These are phyloP conservation scores for Rhagonycha lutea DNA, from an alignment of 2,888 invertebrate species.

Conservation along the genomic window DNA sequence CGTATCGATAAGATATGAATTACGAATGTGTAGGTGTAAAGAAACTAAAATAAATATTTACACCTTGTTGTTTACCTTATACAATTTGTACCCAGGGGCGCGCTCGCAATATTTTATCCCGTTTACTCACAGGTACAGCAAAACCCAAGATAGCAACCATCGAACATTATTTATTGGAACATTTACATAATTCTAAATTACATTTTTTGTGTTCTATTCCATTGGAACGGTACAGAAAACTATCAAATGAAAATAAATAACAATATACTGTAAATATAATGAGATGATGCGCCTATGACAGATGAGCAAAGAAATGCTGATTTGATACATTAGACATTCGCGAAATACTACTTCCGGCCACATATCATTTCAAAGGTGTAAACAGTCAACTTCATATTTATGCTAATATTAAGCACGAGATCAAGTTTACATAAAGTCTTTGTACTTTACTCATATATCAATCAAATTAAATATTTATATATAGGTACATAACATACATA, in stretches of 20 bases:
- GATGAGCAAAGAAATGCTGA: background rate
- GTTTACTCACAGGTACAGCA: background rate
- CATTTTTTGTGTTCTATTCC: background rate
- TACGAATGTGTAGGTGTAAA: slow-evolving; percentile 20
- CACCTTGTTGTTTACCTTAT: slow-evolving; percentile 19
- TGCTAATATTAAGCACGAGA: slow-evolving; percentile 34
- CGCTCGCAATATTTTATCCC: background rate
- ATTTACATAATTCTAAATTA: background rate
- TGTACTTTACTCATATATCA: slow-evolving; percentile 18
- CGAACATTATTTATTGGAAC: background rate
- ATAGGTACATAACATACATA: background rate
- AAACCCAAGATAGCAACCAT: background rate
- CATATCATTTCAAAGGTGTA: slow-evolving; percentile 21
- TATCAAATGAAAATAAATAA: background rate
- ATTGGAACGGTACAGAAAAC: background rate
- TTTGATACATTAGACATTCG: slow-evolving; percentile 7
- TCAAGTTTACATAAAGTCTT: slow-evolving; percentile 16
- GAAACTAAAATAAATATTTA: slow-evolving; percentile 20
- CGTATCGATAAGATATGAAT: slow-evolving; percentile 16
- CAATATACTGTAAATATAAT: background rate
- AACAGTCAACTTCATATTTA: slow-evolving; percentile 30
- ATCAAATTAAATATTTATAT: slow-evolving; percentile 6
- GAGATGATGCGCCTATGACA: background rate
- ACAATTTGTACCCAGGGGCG: slow-evolving; percentile 19
- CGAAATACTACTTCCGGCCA: slow-evolving; percentile 19